Conservation (phyloP, 2,113 vertebrate species). For the Sander vitreus region DNA sequence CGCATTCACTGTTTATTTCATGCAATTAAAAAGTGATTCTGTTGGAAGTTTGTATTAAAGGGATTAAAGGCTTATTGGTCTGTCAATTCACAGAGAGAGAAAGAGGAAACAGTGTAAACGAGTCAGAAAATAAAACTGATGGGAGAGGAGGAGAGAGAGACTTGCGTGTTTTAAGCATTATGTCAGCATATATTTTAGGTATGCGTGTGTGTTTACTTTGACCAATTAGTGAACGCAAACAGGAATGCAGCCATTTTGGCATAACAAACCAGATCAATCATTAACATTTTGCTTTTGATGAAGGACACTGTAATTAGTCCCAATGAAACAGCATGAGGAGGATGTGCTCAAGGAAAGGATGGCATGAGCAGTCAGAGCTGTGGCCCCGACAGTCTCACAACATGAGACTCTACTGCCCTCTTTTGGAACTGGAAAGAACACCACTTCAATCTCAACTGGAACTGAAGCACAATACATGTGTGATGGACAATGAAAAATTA, state of each 20-base stretch:
- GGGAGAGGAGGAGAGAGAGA: slow-evolving; percentile 22
- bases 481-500: neutral
- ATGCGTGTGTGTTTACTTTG: slow-evolving; percentile 58
- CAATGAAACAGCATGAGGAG: slow-evolving; percentile 72
- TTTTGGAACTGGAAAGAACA: slow-evolving; percentile 35
- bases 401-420: slow-evolving; percentile 78
- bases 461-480: neutral
- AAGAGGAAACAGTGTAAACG: slow-evolving; percentile 35
- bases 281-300: slow-evolving; percentile 82
- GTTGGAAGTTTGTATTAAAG: slow-evolving; percentile 69
- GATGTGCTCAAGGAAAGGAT: slow-evolving; percentile 41
- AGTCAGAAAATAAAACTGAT: slow-evolving; percentile 36
- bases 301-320: slow-evolving; percentile 85
- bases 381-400: neutral
- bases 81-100: slow-evolving; percentile 52
- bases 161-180: slow-evolving; percentile 30
- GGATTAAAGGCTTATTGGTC: slow-evolving; percentile 74
- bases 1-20: slow-evolving; percentile 65
- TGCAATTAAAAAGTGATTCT: slow-evolving; percentile 75
- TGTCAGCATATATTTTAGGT: slow-evolving; percentile 55
- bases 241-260: slow-evolving; percentile 60
- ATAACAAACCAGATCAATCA: slow-evolving; percentile 77
- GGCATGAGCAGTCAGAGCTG: slow-evolving; percentile 16
- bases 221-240: slow-evolving; percentile 60
- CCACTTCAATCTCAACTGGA: neutral